Percentiles rank a stretch among this genome's conserved stretches.
These are phyloP conservation scores for Pogoniulus pusillus DNA, from an alignment of 2,797 vertebrate genomes.

Conservation along the genomic window DNA sequence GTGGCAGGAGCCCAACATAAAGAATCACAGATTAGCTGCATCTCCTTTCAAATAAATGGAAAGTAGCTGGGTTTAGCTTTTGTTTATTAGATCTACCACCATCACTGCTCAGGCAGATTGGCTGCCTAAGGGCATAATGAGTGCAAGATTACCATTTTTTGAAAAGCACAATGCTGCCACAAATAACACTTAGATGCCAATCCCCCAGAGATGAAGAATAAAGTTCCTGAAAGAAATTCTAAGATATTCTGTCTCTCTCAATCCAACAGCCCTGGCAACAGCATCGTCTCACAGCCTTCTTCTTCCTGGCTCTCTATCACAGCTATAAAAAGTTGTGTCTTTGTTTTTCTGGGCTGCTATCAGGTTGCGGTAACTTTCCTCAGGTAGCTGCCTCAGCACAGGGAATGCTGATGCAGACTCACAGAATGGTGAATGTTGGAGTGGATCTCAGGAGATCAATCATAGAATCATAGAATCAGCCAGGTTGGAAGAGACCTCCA, in stretches of 20 bases:
- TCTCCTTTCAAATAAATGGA: slow-evolving; percentile 40
- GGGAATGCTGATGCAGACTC: fast-evolving
- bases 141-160: slow-evolving; percentile 1
- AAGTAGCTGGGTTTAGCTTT: slow-evolving; percentile 10
- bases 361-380: not conserved
- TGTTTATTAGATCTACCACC: slow-evolving; percentile 41
- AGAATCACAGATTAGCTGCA: slow-evolving; percentile 41
- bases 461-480: no score
- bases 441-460: no score
- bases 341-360: not conserved
- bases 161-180: not conserved
- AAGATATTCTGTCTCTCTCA: not conserved
- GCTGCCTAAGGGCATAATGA: slow-evolving; percentile 23
- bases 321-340: not conserved
- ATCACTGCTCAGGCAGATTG: not conserved
- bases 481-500: no score
- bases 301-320: not conserved
- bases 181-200: not conserved
- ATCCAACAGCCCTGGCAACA: not conserved
- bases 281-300: not conserved
- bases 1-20: slow-evolving; percentile 36
- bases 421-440: no score
- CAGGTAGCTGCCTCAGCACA: not conserved
- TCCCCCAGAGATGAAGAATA: not conserved
- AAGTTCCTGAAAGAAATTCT: not conserved